phyloP scores from a whole-genome alignment of 2,113 vertebrate genomes.

The Xiphorhynchus elegans region DNA sequence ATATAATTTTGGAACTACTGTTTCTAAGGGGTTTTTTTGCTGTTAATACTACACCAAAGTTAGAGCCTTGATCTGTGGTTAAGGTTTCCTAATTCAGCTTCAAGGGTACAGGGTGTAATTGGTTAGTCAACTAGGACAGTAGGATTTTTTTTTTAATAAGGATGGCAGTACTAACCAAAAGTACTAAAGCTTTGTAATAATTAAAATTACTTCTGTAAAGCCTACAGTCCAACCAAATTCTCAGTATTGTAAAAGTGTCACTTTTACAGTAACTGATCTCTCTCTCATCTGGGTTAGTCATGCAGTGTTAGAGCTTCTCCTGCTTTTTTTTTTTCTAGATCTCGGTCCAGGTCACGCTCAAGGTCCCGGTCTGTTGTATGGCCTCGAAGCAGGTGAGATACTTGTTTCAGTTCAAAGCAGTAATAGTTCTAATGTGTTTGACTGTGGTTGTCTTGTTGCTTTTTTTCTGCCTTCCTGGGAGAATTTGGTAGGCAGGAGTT shows the following conservation, averaged over 20 bases:
- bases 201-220: neutral
- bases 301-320: neutral
- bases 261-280: fast-evolving
- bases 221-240: fast-evolving
- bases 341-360: slow-evolving; percentile 80
- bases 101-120: neutral
- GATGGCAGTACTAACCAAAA: neutral
- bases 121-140: fast-evolving
- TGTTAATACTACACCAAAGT: fast-evolving
- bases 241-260: neutral
- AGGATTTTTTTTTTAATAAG: fast-evolving
- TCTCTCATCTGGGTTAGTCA: fast-evolving
- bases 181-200: neutral
- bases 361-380: slow-evolving; percentile 81
- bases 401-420: fast-evolving
- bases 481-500: neutral
- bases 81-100: neutral
- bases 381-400: slow-evolving; percentile 81
- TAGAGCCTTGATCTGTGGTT: fast-evolving
- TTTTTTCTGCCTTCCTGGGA: too few species aligned
- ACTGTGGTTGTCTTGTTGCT: neutral
- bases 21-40: neutral
- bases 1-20: fast-evolving
- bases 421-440: neutral
- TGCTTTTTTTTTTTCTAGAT: slow-evolving; percentile 41